Evolutionary conservation across 2,113 vertebrate species (phyloP), one percentile per base, ranked within the genome.

Genomic region (Myiagra hebetior): DNA sequence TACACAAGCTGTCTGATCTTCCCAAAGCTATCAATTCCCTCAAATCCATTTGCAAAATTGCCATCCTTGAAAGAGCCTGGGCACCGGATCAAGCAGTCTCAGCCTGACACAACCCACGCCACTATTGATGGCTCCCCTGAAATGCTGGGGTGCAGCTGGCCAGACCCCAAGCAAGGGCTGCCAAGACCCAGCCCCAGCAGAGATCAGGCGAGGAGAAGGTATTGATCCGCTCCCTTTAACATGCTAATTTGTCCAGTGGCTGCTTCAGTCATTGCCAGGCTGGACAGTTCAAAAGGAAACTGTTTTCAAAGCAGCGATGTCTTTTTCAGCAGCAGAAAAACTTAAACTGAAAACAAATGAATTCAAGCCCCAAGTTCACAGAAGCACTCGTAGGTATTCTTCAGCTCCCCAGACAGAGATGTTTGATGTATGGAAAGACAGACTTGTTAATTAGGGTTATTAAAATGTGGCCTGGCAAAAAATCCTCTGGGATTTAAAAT

Each of bases 211-310:
- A 87, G 77, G 65, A 56, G 60, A 93, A 97, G 81, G 97, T 98
- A 99, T 99, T 98, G 98, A 99, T 99, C 98, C 81, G 7, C 80
- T 95, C 97, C 98, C 98, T 99, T 99, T 99, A 98, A 98, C 98
- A 99, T 98, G 98, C 97, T 99, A 98, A 99, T 99, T 98, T 98
- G 93, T 98, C 98, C 91, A 93, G 93, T 95, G 96, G 97, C 97
- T 96, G 97, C 98, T 98, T 98, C 98, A 98, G 97, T 98, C 98
- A 96, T 77, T 97, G 95, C 96, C 98, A 97, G 95, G 64, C 95
- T 19, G 91, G 96, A 95, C 92, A 92, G 98, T 99, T 99, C 98
- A 98, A 99, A 99, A 98, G 96, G 91, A 95, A 98, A 97, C 96
- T 97, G 95, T 98, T 98, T 98, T 98, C 95, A 98, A 98, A 98